Conservation (phyloP, 2,797 vertebrate species). For the Austrolebias charrua region DNA sequence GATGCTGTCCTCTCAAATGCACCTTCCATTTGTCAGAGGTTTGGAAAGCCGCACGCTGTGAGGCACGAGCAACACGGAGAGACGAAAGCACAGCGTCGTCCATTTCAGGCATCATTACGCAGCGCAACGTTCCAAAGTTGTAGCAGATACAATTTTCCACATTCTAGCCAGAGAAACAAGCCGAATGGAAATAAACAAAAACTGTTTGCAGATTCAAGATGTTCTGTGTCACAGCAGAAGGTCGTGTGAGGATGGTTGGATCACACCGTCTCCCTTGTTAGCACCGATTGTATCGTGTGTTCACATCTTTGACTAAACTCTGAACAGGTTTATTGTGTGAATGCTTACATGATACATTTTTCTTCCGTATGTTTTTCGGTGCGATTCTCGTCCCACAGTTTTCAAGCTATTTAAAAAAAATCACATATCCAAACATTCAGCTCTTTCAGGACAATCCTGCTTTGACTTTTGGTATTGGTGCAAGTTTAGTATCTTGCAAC, state of each 20-base stretch:
- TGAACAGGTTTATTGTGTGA: constrained; percentile 4
- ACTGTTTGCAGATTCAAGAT: constrained; percentile 33
- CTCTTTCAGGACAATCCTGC: too few relatives aligned
- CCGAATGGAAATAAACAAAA: constrained; percentile 56
- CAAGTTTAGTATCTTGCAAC: too few relatives aligned
- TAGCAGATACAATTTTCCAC: constrained; percentile 55
- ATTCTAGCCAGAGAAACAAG: constrained; percentile 38
- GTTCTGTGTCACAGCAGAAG: constrained; percentile 15
- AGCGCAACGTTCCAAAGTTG: constrained; percentile 52
- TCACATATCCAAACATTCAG: too few relatives aligned
- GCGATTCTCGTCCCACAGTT: too few relatives aligned
- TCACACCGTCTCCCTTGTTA: constrained; percentile 18
- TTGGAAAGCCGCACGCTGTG: constrained; percentile 31
- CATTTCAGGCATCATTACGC: constrained; percentile 67
- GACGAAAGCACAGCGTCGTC: constrained; percentile 35
- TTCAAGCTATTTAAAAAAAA: too few relatives aligned
- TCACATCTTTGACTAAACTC: constrained; percentile 18
- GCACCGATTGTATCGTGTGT: constrained; percentile 16
- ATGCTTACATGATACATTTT: too few relatives aligned
- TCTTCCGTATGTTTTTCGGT: too few relatives aligned
- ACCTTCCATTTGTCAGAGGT: constrained; percentile 67
- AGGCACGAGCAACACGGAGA: constrained; percentile 17
- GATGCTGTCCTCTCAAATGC: constrained; percentile 62
- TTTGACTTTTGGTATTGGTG: too few relatives aligned
- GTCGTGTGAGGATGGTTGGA: constrained; percentile 6